Evolutionary conservation across 2,797 vertebrate genomes (phyloP).

Genomic region (Pteronotus mesoamericanus): DNA sequence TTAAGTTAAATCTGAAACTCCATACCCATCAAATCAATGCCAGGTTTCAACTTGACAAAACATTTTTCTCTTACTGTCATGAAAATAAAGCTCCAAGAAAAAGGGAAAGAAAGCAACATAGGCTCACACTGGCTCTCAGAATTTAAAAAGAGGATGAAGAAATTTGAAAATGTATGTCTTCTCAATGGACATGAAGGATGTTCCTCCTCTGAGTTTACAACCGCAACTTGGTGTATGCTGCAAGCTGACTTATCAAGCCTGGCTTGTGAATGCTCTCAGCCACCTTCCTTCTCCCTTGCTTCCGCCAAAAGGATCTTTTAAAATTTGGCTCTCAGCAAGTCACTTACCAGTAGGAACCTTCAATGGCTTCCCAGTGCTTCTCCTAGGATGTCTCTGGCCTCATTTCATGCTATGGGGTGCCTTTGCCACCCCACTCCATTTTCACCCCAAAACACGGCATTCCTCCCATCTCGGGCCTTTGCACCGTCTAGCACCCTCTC

Average conservation of each 20-base stretch:
- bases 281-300: neutral
- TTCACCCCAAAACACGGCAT: neutral
- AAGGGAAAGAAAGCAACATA: neutral
- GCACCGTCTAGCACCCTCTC: neutral
- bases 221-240: neutral
- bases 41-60: neutral
- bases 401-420: neutral
- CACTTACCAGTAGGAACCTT: neutral
- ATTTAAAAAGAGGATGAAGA: neutral
- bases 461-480: neutral
- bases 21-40: neutral
- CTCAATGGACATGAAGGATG: neutral
- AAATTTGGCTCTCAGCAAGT: neutral
- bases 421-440: neutral
- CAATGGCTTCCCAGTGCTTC: neutral
- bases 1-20: neutral
- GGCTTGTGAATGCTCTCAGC: neutral
- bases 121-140: neutral
- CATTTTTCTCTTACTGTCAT: neutral
- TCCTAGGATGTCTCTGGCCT: neutral
- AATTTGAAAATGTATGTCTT: neutral
- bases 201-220: neutral
- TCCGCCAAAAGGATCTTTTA: neutral
- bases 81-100: slow-evolving; percentile 16
- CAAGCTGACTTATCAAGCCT: neutral